A percentile compares a stretch with the other conserved stretches of the same genome.
Evolutionary conservation across 2,113 vertebrate genomes (phyloP).

Genomic region (Onychostoma macrolepis): DNA sequence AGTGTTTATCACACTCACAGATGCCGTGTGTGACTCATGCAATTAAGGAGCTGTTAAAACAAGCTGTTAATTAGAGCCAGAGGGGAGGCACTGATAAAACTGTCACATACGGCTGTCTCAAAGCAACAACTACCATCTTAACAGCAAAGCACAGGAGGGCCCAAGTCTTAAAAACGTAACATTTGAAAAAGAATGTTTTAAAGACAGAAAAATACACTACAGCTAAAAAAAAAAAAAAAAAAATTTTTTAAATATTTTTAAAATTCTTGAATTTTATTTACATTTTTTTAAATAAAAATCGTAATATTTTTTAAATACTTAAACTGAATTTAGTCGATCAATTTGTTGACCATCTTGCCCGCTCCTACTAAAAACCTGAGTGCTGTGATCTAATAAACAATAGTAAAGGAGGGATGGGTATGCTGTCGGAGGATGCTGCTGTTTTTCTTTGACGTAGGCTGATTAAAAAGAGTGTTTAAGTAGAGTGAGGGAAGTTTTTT

Average conservation of each 20-base stretch:
- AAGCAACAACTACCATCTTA: background rate
- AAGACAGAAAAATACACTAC: too few species aligned
- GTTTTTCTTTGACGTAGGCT: background rate
- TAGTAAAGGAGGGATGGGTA: background rate
- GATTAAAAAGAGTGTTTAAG: background rate
- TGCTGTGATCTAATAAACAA: background rate
- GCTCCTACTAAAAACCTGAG: background rate
- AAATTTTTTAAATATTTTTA: too few species aligned
- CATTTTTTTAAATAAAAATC: too few species aligned
- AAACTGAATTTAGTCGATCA: too few species aligned
- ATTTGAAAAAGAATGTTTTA: too few species aligned
- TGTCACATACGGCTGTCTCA: background rate
- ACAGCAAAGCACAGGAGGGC: background rate
- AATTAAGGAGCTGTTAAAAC: slow-evolving; percentile 33
- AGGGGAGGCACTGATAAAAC: background rate
- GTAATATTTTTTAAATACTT: too few species aligned
- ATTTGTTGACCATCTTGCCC: background rate
- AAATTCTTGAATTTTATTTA: too few species aligned
- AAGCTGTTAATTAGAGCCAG: slow-evolving; percentile 26
- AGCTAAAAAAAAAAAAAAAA: too few species aligned
- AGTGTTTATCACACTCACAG: slow-evolving; percentile 18
- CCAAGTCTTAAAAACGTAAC: too few species aligned
- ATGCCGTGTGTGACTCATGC: slow-evolving; percentile 10
- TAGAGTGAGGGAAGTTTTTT: background rate
- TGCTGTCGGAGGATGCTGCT: background rate